These are phyloP conservation scores for Polydrusus cervinus DNA, from an alignment of 2,888 invertebrate genomes.

Conservation along the genomic window DNA sequence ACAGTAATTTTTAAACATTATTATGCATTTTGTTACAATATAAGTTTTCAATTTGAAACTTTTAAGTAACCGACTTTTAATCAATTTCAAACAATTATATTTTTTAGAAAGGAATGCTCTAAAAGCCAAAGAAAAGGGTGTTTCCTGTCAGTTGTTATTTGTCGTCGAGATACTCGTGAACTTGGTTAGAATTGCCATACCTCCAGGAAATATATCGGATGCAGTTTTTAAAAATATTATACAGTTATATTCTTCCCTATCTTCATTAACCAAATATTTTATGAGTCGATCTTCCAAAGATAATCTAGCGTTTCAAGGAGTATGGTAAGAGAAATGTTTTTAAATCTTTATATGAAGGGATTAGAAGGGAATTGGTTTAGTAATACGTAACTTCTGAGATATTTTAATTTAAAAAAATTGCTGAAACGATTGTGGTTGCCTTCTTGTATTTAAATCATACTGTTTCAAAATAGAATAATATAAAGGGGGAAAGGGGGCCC, in stretches of 20 bases:
- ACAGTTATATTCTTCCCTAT: slow-evolving; percentile 74
- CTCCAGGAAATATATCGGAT: slow-evolving; percentile 74
- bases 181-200: slow-evolving; percentile 73
- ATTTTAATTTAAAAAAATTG: too few species aligned
- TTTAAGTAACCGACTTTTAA: not conserved
- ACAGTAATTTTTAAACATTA: too few species aligned
- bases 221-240: slow-evolving; percentile 74
- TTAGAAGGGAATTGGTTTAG: too few species aligned
- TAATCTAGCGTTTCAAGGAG: slow-evolving; percentile 72
- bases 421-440: too few species aligned
- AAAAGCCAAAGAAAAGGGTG: slow-evolving; percentile 73
- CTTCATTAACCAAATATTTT: slow-evolving; percentile 77
- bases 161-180: slow-evolving; percentile 73
- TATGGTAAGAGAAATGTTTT: slow-evolving; percentile 68
- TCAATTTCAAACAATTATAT: not conserved
- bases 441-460: too few species aligned
- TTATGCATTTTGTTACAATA: too few species aligned
- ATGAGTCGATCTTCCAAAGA: slow-evolving; percentile 71
- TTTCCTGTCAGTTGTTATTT: slow-evolving; percentile 76
- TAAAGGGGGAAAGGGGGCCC: too few species aligned
- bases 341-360: too few species aligned
- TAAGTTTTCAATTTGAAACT: too few species aligned
- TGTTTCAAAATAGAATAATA: too few species aligned
- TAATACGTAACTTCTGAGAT: too few species aligned
- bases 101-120: slow-evolving; percentile 70